These are phyloP conservation scores for Patella pellucida DNA, from an alignment of 2,888 invertebrate genomes.

Conservation along the genomic window DNA sequence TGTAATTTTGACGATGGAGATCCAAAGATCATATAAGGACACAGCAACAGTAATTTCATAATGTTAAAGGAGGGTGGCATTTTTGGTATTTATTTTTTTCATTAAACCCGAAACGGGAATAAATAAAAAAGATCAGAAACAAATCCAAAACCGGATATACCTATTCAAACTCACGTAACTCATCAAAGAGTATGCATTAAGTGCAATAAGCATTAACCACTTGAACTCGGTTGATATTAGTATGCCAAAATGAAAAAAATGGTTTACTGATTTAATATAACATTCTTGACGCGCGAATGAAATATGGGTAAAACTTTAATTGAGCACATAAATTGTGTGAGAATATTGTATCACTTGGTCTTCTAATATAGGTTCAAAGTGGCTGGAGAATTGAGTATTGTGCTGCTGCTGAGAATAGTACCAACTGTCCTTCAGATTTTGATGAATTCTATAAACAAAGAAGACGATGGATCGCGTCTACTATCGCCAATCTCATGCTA, in stretches of 20 bases:
- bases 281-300: background rate
- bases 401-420: slow-evolving; percentile 62
- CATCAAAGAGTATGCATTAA: background rate
- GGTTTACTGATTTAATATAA: background rate
- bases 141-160: too few relatives aligned
- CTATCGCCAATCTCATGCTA: slow-evolving; percentile 59
- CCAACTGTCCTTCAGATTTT: slow-evolving; percentile 64
- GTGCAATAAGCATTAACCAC: background rate
- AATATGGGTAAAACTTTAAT: background rate
- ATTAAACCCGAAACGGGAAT: too few relatives aligned
- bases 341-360: background rate
- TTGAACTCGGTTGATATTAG: background rate
- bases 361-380: slow-evolving; percentile 50
- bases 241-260: background rate
- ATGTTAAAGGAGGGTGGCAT: too few relatives aligned
- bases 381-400: slow-evolving; percentile 68
- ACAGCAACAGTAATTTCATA: too few relatives aligned
- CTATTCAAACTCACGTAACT: too few relatives aligned
- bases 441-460: slow-evolving; percentile 68
- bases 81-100: too few relatives aligned
- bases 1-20: too few relatives aligned
- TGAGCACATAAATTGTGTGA: too few relatives aligned
- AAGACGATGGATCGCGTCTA: slow-evolving; percentile 65
- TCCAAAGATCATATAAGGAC: too few relatives aligned
- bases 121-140: too few relatives aligned